Conservation (phyloP, 2,888 invertebrate species). For the Melanostoma scalare region DNA sequence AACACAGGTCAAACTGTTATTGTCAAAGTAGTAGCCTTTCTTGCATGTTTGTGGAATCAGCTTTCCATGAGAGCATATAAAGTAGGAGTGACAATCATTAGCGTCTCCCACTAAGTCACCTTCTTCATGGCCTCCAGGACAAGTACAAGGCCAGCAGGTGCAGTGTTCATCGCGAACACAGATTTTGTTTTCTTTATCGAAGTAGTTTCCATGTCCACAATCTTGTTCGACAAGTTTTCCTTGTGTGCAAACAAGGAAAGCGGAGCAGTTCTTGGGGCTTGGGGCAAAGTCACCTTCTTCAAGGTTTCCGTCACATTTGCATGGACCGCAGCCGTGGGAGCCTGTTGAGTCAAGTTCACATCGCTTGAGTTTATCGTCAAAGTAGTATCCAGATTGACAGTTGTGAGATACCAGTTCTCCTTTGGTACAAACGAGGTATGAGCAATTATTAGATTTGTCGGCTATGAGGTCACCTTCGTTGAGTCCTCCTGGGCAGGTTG, state of each 20-base stretch:
- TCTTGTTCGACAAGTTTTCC: slow-evolving; percentile 71
- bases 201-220: slow-evolving; percentile 73
- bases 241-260: slow-evolving; percentile 74
- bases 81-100: slow-evolving; percentile 22
- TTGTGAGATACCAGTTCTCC: slow-evolving; percentile 67
- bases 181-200: slow-evolving; percentile 53
- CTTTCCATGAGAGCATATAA: slow-evolving; percentile 33
- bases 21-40: slow-evolving; percentile 38
- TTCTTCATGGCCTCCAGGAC: slow-evolving; percentile 34
- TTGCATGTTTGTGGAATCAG: slow-evolving; percentile 31
- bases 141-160: slow-evolving; percentile 42
- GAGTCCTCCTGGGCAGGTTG: slow-evolving; percentile 6
- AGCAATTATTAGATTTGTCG: slow-evolving; percentile 59
- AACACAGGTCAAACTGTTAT: neutral
- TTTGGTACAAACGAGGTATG: slow-evolving; percentile 73
- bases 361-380: slow-evolving; percentile 43
- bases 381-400: slow-evolving; percentile 73
- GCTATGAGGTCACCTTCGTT: slow-evolving; percentile 38
- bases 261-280: slow-evolving; percentile 73
- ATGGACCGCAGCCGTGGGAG: neutral
- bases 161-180: slow-evolving; percentile 57
- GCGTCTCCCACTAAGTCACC: slow-evolving; percentile 16
- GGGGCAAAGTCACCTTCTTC: slow-evolving; percentile 72
- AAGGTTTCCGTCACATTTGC: neutral
- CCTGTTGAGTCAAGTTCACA: neutral